phyloP scores from a whole-genome alignment of 2,888 invertebrate genomes.

The Mimas tiliae region DNA sequence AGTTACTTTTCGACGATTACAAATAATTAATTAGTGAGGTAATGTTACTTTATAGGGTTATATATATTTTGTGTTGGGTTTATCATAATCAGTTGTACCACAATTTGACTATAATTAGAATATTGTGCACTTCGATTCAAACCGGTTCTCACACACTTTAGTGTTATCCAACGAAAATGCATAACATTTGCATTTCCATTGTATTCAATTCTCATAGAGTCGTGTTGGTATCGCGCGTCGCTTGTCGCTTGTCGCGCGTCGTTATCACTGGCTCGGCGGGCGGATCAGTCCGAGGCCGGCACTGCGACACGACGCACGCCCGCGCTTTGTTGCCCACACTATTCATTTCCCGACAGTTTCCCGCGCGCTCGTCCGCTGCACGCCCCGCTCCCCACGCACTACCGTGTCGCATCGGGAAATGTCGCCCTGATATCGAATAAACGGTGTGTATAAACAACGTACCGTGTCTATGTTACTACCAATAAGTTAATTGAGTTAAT shows the following conservation, averaged over 20 bases:
- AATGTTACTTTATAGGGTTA: background rate
- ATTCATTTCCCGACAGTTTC: conserved; percentile 64
- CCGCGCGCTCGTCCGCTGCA: conserved; percentile 53
- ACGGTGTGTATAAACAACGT: conserved; percentile 69
- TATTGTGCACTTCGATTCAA: background rate
- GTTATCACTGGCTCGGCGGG: conserved; percentile 66
- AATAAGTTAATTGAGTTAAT: conserved; percentile 62
- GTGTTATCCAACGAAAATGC: conserved; percentile 48
- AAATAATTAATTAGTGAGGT: no score
- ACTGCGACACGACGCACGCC: conserved; percentile 65
- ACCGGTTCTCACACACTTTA: conserved; percentile 40
- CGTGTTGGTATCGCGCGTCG: conserved; percentile 54
- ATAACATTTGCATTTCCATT: conserved; percentile 63
- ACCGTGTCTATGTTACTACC: conserved; percentile 51
- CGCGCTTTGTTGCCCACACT: conserved; percentile 48
- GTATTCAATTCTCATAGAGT: conserved; percentile 71
- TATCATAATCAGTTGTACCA: background rate
- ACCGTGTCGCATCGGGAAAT: conserved; percentile 62
- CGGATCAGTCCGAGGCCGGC: conserved; percentile 68
- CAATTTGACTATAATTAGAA: background rate
- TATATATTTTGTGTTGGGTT: no score
- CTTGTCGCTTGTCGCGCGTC: conserved; percentile 58
- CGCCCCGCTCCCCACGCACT: conserved; percentile 47
- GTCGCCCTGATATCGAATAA: conserved; percentile 67
- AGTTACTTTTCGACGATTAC: no score